Evolutionary conservation across 2,888 invertebrate genomes (phyloP).

Genomic region (Drosophila anceps): DNA sequence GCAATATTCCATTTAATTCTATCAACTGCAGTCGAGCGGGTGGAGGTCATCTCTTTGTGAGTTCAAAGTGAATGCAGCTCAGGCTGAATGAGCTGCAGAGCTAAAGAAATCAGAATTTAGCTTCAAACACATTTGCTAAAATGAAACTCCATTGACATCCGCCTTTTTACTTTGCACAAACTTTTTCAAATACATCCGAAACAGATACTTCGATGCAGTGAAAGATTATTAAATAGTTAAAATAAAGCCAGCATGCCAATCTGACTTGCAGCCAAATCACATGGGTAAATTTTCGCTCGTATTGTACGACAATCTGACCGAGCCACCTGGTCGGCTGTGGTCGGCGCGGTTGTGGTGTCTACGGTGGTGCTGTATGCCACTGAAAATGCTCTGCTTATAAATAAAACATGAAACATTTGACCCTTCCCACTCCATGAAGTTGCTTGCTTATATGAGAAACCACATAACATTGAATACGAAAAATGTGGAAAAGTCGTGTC

Average conservation of each 20-base stretch:
- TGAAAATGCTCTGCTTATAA: constrained; percentile 58
- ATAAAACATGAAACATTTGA: constrained; percentile 63
- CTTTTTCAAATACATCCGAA: not conserved
- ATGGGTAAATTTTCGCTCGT: constrained; percentile 41
- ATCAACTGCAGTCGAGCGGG: constrained; percentile 59
- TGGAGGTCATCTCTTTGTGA: constrained; percentile 25
- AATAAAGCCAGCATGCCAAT: not conserved
- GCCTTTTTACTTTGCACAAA: not conserved
- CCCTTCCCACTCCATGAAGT: not conserved
- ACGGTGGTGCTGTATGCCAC: constrained; percentile 10
- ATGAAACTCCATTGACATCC: not conserved
- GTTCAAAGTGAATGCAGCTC: constrained; percentile 58
- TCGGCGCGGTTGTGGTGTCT: constrained; percentile 3
- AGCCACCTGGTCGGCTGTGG: constrained; percentile 20
- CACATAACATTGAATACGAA: constrained; percentile 8
- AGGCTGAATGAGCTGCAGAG: constrained; percentile 12
- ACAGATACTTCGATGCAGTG: not conserved
- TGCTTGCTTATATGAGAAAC: constrained; percentile 17
- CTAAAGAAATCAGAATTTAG: constrained; percentile 27
- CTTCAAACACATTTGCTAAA: constrained; percentile 26
- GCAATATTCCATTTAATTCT: constrained; percentile 78
- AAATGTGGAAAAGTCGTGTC: not conserved
- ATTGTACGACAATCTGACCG: constrained; percentile 14
- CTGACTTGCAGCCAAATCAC: constrained; percentile 47
- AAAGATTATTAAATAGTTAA: constrained; percentile 7